These are phyloP conservation scores for Enteromius fasciolatus DNA, from an alignment of 2,797 vertebrate genomes.

Conservation along the genomic window DNA sequence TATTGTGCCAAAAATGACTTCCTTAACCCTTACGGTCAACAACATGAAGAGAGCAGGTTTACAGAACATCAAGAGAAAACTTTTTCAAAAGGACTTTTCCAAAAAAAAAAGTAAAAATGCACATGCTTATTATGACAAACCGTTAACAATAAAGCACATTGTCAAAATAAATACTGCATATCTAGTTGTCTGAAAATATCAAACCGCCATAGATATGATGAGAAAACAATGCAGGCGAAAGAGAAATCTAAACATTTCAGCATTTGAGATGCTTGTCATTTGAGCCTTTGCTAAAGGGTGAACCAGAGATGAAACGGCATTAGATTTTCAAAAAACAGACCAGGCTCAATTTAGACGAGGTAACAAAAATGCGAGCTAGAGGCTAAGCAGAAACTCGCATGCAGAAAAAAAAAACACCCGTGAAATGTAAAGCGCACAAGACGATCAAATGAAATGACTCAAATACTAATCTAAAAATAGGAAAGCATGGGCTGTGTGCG, in stretches of 20 bases:
- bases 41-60: constrained; percentile 56
- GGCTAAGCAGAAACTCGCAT: constrained; percentile 30
- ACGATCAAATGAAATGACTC: constrained; percentile 20
- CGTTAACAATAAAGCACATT: constrained; percentile 9
- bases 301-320: constrained; percentile 35
- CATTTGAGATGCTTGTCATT: constrained; percentile 26
- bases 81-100: constrained; percentile 22
- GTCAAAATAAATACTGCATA: constrained; percentile 16
- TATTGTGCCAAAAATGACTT: constrained; percentile 46
- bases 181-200: constrained; percentile 3
- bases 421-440: constrained; percentile 1
- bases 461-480: constrained; percentile 16
- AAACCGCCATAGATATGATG: constrained; percentile 3
- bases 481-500: neutral
- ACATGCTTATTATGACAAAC: constrained; percentile 5
- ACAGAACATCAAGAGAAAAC: constrained; percentile 35
- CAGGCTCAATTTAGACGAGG: constrained; percentile 23
- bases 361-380: constrained; percentile 20
- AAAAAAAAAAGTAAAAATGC: neutral
- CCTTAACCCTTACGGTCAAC: constrained; percentile 63
- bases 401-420: neutral
- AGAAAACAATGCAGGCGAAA: constrained; percentile 21
- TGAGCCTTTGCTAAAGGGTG: constrained; percentile 55
- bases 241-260: constrained; percentile 59
- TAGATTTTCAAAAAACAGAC: constrained; percentile 48